Evolutionary conservation across 2,113 vertebrate genomes (phyloP), one percentile per base, ranked within the genome.

Genomic region (Ivindomyrus marchei): DNA sequence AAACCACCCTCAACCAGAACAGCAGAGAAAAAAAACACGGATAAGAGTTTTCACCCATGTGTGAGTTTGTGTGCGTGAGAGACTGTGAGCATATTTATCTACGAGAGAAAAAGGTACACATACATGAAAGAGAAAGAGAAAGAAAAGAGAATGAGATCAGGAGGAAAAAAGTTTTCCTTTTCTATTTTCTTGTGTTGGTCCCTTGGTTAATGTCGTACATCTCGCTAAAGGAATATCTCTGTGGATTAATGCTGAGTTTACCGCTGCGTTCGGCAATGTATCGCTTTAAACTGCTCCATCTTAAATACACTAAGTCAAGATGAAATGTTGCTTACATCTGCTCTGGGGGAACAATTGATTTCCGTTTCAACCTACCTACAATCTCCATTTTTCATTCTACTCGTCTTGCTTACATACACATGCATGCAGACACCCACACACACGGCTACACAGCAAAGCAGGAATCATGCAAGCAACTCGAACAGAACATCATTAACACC

Each of bases 311-410:
- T 50, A 53, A 83, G 70, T 53, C 49, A 80, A 53, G 88, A 83
- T 83, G 88, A 89, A 77, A 77, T 36, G 66, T n/a, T 50, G 66
- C 70, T 19, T 89, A 50, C 50, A 83, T 83, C 70, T 52, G 58
- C 88, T 74, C 88, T 88, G 46, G 46, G 88, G 66, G 36, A 66
- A 66, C 53, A 62, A 85, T 88, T 88, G 87, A 89, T 84, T 89
- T 89, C 66, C 49, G 21, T 85, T 85, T 58, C 21, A 45, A 15
- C 36, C 36, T 42, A 83, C 70, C 49, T 77, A 49, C 70, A 46
- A 74, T 49, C 50, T 89, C 47, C 87, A 88, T 88, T 88, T 50
- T 88, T 88, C 87, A 58, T 27, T 50, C 21, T 42, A 39, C 74
- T 46, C 49, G 13, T 56, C 27, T 56, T 56, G n/a, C 45, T 49